phyloP scores from a whole-genome alignment of 2,888 invertebrate species.

The Machimus rusticus region DNA sequence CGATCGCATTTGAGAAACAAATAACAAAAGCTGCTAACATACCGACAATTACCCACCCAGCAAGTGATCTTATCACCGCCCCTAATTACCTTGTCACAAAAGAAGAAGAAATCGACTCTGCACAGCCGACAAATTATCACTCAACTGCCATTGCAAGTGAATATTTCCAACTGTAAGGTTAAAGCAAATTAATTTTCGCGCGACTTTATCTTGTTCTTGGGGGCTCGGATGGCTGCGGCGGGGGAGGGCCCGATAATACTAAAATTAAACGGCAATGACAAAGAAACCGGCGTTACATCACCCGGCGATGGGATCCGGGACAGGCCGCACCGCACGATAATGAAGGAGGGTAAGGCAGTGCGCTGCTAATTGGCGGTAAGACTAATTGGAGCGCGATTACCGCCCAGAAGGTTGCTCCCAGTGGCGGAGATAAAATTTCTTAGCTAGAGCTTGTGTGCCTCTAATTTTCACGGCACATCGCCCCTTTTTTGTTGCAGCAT shows the following conservation, averaged over 20 bases:
- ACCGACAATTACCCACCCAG: neutral
- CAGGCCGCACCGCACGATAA: neutral
- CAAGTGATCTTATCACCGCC: neutral
- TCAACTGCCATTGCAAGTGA: neutral
- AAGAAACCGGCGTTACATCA: conserved; percentile 17
- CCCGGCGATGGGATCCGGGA: neutral
- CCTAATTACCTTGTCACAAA: neutral
- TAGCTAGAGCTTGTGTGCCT: neutral
- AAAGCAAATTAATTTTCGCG: conserved; percentile 13
- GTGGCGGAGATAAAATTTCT: neutral
- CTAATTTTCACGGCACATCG: neutral
- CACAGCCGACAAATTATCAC: neutral
- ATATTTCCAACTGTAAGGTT: neutral
- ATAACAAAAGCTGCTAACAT: neutral
- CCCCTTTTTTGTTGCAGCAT: neutral
- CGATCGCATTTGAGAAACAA: neutral
- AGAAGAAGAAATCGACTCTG: neutral
- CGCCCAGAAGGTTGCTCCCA: neutral
- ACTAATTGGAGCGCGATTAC: neutral
- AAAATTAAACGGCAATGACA: neutral
- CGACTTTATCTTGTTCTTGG: conserved; percentile 9
- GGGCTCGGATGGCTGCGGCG: neutral
- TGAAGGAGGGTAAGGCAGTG: neutral
- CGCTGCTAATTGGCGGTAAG: neutral
- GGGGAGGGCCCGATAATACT: neutral